Percentiles rank a stretch among this genome's conserved stretches.
These are phyloP conservation scores for Listronotus oregonensis DNA, from an alignment of 1,140 invertebrate species.

Conservation along the genomic window DNA sequence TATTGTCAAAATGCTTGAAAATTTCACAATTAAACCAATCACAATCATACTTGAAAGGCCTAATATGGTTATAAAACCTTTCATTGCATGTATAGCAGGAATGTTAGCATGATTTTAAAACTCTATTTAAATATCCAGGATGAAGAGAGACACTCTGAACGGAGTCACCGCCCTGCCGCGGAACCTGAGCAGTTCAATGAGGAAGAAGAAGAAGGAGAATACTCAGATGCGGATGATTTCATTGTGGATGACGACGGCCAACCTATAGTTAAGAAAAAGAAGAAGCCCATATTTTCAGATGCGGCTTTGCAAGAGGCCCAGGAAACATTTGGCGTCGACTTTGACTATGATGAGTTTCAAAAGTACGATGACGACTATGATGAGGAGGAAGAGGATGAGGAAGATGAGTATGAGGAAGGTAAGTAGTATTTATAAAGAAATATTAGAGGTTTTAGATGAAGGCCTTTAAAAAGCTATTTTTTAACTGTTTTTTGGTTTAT, in stretches of 20 bases:
- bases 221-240: slow-evolving; percentile 91
- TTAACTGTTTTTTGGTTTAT: too few species aligned
- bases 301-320: slow-evolving; percentile 95
- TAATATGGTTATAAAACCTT: too few species aligned
- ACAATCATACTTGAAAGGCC: too few species aligned
- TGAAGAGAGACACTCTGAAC: slow-evolving; percentile 75
- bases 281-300: slow-evolving; percentile 89
- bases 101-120: too few species aligned
- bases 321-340: slow-evolving; percentile 99
- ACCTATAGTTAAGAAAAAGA: slow-evolving; percentile 85
- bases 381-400: slow-evolving; percentile 75
- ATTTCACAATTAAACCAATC: too few species aligned
- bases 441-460: too few species aligned
- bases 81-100: too few species aligned
- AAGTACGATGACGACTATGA: slow-evolving; percentile 89
- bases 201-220: slow-evolving; percentile 75
- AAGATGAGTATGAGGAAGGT: slow-evolving; percentile 55
- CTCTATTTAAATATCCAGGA: slow-evolving; percentile 62
- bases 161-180: slow-evolving; percentile 67
- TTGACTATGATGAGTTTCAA: slow-evolving; percentile 95
- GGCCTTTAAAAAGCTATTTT: too few species aligned
- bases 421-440: background rate
- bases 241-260: slow-evolving; percentile 96
- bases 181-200: slow-evolving; percentile 74
- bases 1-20: too few species aligned